Percentiles rank a stretch among this genome's conserved stretches.
Evolutionary conservation across 2,797 vertebrate genomes (phyloP).

Genomic region (Okamejei kenojei): DNA sequence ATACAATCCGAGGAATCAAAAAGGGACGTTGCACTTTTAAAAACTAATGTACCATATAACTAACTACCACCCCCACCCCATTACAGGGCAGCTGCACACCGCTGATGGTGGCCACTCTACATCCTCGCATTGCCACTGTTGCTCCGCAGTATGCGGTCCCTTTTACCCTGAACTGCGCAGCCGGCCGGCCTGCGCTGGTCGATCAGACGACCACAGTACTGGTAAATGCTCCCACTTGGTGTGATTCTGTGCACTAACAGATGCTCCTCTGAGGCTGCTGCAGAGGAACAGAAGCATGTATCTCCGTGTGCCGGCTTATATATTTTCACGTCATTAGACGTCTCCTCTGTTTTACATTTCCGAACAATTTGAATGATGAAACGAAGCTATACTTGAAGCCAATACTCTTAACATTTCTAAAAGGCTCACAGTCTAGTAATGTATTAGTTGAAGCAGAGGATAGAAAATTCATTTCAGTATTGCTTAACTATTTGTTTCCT

Average conservation of each 20-base stretch:
- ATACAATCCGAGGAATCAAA: constrained; percentile 3
- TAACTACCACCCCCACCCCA: constrained; percentile 67
- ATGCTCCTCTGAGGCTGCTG: constrained; percentile 69
- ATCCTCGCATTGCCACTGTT: constrained; percentile 92
- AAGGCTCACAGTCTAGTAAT: constrained; percentile 8
- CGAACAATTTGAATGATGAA: constrained; percentile 5
- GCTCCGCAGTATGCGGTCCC: constrained; percentile 94
- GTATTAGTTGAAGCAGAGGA: not conserved
- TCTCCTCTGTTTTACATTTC: constrained; percentile 22
- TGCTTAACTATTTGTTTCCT: not conserved
- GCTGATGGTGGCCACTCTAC: constrained; percentile 98
- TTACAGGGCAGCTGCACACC: constrained; percentile 98
- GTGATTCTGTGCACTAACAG: constrained; percentile 65
- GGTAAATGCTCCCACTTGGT: constrained; percentile 71
- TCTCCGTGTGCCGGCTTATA: constrained; percentile 49
- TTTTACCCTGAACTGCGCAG: constrained; percentile 88
- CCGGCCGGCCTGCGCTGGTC: constrained; percentile 89
- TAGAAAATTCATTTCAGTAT: not conserved
- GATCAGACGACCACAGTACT: constrained; percentile 99
- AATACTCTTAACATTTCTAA: constrained; percentile 27
- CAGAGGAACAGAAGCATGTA: constrained; percentile 97
- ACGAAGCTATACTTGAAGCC: not conserved
- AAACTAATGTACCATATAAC: constrained; percentile 49
- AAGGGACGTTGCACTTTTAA: constrained; percentile 14
- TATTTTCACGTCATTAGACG: constrained; percentile 44